Evolutionary conservation across 92 coral and sea anemone genomes (phyloP).

Genomic region (Bergia sp.): DNA sequence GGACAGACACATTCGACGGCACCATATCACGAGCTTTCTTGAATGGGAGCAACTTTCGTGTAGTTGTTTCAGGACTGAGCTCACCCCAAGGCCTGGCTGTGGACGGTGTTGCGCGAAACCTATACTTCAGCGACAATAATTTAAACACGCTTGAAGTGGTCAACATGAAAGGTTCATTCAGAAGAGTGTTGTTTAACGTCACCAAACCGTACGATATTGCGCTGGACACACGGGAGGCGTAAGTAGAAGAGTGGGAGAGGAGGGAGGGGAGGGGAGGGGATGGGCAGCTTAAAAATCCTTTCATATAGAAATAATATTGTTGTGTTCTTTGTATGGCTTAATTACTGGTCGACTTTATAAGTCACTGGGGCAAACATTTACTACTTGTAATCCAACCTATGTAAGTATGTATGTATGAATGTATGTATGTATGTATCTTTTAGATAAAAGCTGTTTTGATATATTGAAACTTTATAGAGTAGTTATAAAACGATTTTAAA

Average conservation of each 20-base stretch:
- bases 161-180: neutral
- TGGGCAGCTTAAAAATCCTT: neutral
- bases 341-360: no score
- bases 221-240: slow-evolving; percentile 28
- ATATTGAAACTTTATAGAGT: no score
- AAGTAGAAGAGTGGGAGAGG: neutral
- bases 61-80: neutral
- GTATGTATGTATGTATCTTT: no score
- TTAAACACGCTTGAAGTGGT: slow-evolving; percentile 16
- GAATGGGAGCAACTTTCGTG: neutral
- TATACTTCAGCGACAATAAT: slow-evolving; percentile 1
- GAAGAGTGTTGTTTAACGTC: slow-evolving; percentile 9
- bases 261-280: no score
- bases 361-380: no score
- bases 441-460: no score
- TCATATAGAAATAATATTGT: neutral
- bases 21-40: neutral
- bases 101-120: slow-evolving; percentile 23
- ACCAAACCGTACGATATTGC: slow-evolving; percentile 5
- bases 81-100: slow-evolving; percentile 23
- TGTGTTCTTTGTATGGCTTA: neutral
- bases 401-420: no score
- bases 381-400: no score
- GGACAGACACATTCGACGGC: neutral
- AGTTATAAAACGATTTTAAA: no score